Conservation (phyloP, 2,113 vertebrate genomes). For the Protomyctophum bolini region DNA sequence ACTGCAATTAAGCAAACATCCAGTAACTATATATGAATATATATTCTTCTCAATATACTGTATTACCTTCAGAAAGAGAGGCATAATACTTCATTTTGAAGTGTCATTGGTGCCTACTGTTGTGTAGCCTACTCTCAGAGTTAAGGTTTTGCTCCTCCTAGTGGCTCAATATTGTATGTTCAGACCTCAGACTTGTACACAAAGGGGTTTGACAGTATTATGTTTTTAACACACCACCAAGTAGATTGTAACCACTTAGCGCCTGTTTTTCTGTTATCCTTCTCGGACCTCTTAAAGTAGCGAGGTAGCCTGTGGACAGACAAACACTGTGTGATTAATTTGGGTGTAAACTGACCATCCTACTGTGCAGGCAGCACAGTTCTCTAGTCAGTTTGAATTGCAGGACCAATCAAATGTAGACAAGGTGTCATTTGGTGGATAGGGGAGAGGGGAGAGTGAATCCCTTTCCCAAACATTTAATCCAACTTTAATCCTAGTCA, state of each 20-base stretch:
- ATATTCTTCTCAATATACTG: not conserved
- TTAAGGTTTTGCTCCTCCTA: conserved; percentile 77
- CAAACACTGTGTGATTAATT: conserved; percentile 46
- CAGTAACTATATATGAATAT: conserved; percentile 1
- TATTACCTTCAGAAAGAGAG: conserved; percentile 18
- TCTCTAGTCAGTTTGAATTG: conserved; percentile 84
- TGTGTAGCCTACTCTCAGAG: conserved; percentile 41
- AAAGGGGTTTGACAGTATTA: conserved; percentile 59
- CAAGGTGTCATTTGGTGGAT: conserved; percentile 90
- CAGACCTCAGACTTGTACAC: conserved; percentile 43
- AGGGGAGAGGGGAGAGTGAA: conserved; percentile 79
- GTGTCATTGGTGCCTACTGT: conserved; percentile 41
- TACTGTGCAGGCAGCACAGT: conserved; percentile 53
- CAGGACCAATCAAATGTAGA: conserved; percentile 94
- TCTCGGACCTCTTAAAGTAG: not conserved
- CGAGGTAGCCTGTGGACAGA: conserved; percentile 17
- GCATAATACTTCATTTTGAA: conserved; percentile 14
- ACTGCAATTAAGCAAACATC: conserved; percentile 1
- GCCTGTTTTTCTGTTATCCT: conserved; percentile 41
- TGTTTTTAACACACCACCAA: conserved; percentile 56
- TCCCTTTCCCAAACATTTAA: conserved; percentile 98
- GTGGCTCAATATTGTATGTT: conserved; percentile 66
- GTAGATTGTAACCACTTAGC: conserved; percentile 42
- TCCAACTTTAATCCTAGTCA: conserved; percentile 99
- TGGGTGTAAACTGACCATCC: conserved; percentile 59